Evolutionary conservation across 2,113 vertebrate species (phyloP).

Genomic region (Paralichthys olivaceus): DNA sequence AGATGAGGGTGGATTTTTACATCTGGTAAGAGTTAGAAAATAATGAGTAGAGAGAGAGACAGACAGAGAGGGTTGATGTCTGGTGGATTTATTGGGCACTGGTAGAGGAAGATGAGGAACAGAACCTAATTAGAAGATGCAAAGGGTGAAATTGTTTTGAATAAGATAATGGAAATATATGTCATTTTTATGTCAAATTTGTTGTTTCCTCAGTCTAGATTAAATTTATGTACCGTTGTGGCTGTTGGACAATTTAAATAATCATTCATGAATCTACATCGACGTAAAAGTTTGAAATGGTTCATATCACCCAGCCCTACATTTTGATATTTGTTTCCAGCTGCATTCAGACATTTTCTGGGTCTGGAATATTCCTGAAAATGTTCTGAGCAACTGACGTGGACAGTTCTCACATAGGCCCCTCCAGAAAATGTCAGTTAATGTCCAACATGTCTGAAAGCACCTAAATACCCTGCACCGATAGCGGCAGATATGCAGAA

Average conservation of each 20-base stretch:
- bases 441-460: too few species aligned
- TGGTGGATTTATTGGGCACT: conserved; percentile 48
- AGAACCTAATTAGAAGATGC: conserved; percentile 7
- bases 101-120: neutral
- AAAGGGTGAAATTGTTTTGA: neutral
- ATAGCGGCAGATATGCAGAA: neutral
- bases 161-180: neutral
- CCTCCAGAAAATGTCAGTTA: too few species aligned
- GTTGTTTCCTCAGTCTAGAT: conserved; percentile 1
- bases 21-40: conserved; percentile 51
- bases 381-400: too few species aligned
- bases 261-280: too few species aligned
- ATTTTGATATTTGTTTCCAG: too few species aligned
- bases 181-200: neutral
- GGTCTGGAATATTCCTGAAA: too few species aligned
- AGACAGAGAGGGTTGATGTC: neutral
- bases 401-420: too few species aligned
- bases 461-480: too few species aligned
- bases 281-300: too few species aligned
- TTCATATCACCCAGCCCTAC: too few species aligned
- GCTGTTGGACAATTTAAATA: too few species aligned
- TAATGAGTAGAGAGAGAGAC: conserved; percentile 45
- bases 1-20: conserved; percentile 1
- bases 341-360: too few species aligned
- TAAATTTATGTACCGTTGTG: neutral